A percentile compares a stretch with the other conserved stretches of the same genome.
phyloP scores from a whole-genome alignment of 2,888 invertebrate species.

The Rhamphomyia laevipes region DNA sequence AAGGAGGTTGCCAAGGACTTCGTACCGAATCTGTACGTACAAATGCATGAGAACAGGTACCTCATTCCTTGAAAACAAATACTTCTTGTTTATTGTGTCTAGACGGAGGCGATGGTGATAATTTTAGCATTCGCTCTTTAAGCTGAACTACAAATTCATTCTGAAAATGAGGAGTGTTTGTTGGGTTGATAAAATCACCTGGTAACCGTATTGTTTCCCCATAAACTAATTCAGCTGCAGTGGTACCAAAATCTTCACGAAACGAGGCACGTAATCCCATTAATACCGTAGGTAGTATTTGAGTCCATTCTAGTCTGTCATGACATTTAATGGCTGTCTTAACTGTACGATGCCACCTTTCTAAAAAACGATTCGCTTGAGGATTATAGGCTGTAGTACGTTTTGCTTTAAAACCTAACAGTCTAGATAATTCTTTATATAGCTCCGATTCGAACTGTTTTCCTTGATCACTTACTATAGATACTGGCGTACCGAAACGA shows the following conservation, averaged over 20 bases:
- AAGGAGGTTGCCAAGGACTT: too few relatives aligned
- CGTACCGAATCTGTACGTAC: too few relatives aligned
- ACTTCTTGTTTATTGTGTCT: too few relatives aligned
- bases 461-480: neutral
- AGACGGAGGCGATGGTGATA: too few relatives aligned
- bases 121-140: too few relatives aligned
- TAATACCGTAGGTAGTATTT: constrained; percentile 22
- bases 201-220: constrained; percentile 19
- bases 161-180: too few relatives aligned
- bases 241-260: constrained; percentile 20
- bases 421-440: constrained; percentile 1
- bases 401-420: too few relatives aligned
- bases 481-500: neutral
- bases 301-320: constrained; percentile 3
- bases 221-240: constrained; percentile 23
- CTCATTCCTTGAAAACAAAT: too few relatives aligned
- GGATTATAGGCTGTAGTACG: constrained; percentile 3
- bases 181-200: too few relatives aligned
- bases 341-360: constrained; percentile 16
- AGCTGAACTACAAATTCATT: too few relatives aligned
- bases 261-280: constrained; percentile 22
- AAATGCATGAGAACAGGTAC: too few relatives aligned
- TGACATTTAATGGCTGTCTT: too few relatives aligned
- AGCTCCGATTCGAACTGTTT: constrained; percentile 1
- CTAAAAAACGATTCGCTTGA: constrained; percentile 7